Base-by-base conservation (phyloP, 2,888 invertebrate species). In the Platerodrilus igneus region DNA sequence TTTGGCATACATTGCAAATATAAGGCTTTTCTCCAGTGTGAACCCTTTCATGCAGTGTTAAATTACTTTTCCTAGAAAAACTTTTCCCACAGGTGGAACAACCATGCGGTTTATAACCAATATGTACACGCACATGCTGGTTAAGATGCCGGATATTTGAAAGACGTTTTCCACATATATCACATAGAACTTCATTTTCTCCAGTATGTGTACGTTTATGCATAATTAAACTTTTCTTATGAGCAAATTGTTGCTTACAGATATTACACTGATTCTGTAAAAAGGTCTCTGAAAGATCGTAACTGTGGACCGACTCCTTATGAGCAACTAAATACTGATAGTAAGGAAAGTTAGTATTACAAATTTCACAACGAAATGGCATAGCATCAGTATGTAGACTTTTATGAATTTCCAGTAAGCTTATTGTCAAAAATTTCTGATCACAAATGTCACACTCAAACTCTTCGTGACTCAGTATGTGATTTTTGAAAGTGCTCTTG, bases 21-120 rank as follows among this genome's bases (percentile, higher is more conserved):
- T 76, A 72, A 29, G 77, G 77, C 60, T 76, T 76, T 64, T 76
- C 70, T 36, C 75, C 75, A 52, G 70, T 71, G 66, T 77, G 77
- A 37, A 75, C 74, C 35, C 76, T 69, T 63, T 75, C 74, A 66
- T 77, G 77, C 29, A 76, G 59, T 16, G 72, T 74, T 49, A 77
- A 63, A 63, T 76, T 74, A 61, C 74, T 74, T 53, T 75, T 75
- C 62, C 75, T 76, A 19, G 73, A 74, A 62, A 76, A 76, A 0
- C 72, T 73, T 53, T 76, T 76, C 32, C 74, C 57, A 26, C 59
- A 58, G 27, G 50, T 42, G 3, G 52, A 22, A 37, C 57, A 57
- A 2, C 37, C 45, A 31, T 52, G 51, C 1, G 76, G 76, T 47
- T 73, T 75, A 13, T 71, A 66, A 6, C 73, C 73, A 1, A 67